Conservation (phyloP, 2,888 invertebrate genomes). For the Subacronicta megacephala region DNA sequence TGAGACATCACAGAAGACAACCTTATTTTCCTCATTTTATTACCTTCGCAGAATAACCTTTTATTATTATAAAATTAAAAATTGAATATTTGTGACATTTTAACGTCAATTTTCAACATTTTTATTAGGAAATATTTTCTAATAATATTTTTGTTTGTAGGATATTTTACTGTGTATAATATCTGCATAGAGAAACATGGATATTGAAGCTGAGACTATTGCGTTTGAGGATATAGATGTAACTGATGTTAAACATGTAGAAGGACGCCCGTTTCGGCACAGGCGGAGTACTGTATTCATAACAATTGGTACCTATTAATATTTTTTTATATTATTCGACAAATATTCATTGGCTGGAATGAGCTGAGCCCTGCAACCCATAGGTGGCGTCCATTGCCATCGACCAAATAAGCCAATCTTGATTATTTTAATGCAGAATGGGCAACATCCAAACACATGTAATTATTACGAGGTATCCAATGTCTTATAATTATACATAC, state of each 20-base stretch:
- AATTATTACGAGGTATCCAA: too few species aligned
- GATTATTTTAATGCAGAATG: too few species aligned
- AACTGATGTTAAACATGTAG: constrained; percentile 49
- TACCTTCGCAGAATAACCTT: neutral
- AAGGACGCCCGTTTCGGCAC: constrained; percentile 38
- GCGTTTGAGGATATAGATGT: constrained; percentile 60
- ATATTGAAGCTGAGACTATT: constrained; percentile 28
- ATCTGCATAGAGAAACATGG: constrained; percentile 8
- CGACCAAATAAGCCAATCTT: too few species aligned
- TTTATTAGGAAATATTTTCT: neutral
- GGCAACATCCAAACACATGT: too few species aligned
- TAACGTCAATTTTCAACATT: constrained; percentile 3
- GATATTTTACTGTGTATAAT: neutral
- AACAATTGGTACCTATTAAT: constrained; percentile 66
- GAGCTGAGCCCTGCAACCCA: too few species aligned
- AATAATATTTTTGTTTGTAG: constrained; percentile 1
- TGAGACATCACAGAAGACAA: neutral
- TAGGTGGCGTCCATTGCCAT: too few species aligned
- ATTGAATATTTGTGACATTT: constrained; percentile 7
- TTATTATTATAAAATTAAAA: too few species aligned
- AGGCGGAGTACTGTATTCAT: constrained; percentile 68
- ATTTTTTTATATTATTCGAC: too few species aligned
- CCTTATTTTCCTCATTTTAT: neutral
- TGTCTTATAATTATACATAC: too few species aligned
- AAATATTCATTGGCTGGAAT: too few species aligned